Base-by-base conservation (phyloP, 2,888 invertebrate species). In the Eilema sororculum region DNA sequence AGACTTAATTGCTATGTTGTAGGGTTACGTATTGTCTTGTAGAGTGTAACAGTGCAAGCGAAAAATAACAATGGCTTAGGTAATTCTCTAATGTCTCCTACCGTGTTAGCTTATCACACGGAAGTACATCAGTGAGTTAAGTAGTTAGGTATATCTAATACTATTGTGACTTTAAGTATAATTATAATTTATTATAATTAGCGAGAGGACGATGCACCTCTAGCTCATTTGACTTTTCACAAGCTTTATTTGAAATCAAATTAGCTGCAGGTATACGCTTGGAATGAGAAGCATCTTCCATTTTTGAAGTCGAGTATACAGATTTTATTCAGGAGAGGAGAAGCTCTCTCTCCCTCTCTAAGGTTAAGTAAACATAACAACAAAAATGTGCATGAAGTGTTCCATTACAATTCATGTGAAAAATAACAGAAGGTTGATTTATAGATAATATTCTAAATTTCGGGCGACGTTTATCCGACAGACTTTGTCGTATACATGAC, bases 1-100 rank as follows among this genome's bases (percentile, higher is more conserved):
- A 64, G n/a, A 28, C 28, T 52, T 13, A n/a, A n/a, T 52, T 60
- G 30, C 33, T 60, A 30, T 60, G 30, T 33, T 60, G 30, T 20
- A 20, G 30, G 13, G 33, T 65, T 65, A 57, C 65, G 57, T 65
- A 65, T 33, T 65, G 24, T 57, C 57, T 16, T 33, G 30, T 65
- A 64, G 28, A 60, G 6, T 41, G 57, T 24, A 72, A 41, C 24
- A 62, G 30, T 16, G 30, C 16, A 13, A 30, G 52, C 30, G 52
- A 65, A 72, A 77, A 65, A 69, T 71, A 74, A 79, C 72, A 70
- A 76, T 71, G 61, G 22, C 69, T 73, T 70, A 65, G 24, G 65
- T 57, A 74, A 73, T 72, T 65, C 70, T 69, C 57, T 60, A 62
- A 25, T 25, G 73, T 64, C 68, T 74, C 56, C 57, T 25, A 16